phyloP scores from a whole-genome alignment of 2,113 vertebrate genomes.

The Nothobranchius kuhntae region DNA sequence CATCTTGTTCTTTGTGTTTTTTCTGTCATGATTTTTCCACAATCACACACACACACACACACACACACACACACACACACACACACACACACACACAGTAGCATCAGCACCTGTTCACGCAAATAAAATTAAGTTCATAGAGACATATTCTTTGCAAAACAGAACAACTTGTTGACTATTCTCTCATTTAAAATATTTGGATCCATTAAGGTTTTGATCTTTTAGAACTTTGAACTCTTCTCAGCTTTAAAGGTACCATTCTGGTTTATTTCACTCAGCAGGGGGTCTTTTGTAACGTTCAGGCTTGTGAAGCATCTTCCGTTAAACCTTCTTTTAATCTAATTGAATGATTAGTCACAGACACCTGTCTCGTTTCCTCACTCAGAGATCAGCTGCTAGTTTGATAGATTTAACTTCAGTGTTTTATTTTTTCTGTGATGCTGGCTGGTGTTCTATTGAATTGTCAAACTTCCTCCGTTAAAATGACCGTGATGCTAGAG shows the following conservation, averaged over 20 bases:
- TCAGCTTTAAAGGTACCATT: slow-evolving; percentile 5
- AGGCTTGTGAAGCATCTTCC: too few species aligned
- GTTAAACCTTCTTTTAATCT: too few species aligned
- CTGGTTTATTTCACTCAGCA: neutral
- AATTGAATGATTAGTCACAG: neutral
- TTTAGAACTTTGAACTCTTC: slow-evolving; percentile 30
- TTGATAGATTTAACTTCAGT: neutral
- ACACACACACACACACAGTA: neutral
- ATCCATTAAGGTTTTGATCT: neutral
- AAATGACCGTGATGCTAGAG: too few species aligned
- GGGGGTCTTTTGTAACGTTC: too few species aligned
- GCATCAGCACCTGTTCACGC: too few species aligned
- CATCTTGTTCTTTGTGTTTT: slow-evolving; percentile 50
- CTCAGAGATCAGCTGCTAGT: neutral
- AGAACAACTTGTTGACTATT: neutral
- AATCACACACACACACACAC: too few species aligned
- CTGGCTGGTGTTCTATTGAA: too few species aligned
- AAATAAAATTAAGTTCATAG: neutral
- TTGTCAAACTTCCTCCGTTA: too few species aligned
- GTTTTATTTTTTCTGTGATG: neutral
- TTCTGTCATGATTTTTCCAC: neutral
- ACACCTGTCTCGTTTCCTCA: neutral
- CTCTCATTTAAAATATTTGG: neutral
- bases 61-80: neutral
- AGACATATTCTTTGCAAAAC: neutral